Evolutionary conservation across 2,888 invertebrate genomes (phyloP).

Genomic region (Malthinus seriepunctatus): DNA sequence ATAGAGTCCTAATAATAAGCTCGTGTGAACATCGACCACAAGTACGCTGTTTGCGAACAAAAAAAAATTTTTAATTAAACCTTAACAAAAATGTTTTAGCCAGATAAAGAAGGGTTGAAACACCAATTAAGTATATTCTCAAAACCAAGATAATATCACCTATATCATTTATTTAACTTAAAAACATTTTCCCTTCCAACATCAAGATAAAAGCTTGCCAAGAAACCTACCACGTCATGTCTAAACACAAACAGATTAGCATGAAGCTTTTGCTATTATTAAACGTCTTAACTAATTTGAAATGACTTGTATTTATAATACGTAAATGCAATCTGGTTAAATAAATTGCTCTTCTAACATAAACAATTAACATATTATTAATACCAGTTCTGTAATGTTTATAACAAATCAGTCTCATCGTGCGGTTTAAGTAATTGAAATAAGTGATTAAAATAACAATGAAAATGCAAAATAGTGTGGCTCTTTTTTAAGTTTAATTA

Average conservation of each 20-base stretch:
- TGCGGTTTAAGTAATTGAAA: no score
- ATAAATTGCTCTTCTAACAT: neutral
- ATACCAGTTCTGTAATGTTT: neutral
- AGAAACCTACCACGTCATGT: slow-evolving; percentile 4
- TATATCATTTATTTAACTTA: slow-evolving; percentile 6
- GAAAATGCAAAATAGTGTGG: no score
- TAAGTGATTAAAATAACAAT: no score
- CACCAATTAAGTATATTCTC: slow-evolving; percentile 4
- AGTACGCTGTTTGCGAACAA: no score
- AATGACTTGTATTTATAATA: slow-evolving; percentile 5
- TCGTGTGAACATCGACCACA: no score
- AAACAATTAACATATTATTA: slow-evolving; percentile 4
- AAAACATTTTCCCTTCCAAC: neutral
- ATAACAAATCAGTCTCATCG: no score
- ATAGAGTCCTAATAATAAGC: no score
- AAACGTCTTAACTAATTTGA: slow-evolving; percentile 9
- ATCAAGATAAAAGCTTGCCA: slow-evolving; percentile 7
- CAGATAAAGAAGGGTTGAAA: neutral
- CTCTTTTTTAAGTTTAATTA: no score
- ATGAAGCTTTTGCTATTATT: slow-evolving; percentile 9
- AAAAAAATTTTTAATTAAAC: no score
- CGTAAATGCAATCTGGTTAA: slow-evolving; percentile 5
- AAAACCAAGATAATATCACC: neutral
- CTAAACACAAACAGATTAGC: slow-evolving; percentile 11
- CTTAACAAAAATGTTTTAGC: no score